Evolutionary conservation across 1,140 invertebrate species (phyloP).

Genomic region (Lepidurus apus): DNA sequence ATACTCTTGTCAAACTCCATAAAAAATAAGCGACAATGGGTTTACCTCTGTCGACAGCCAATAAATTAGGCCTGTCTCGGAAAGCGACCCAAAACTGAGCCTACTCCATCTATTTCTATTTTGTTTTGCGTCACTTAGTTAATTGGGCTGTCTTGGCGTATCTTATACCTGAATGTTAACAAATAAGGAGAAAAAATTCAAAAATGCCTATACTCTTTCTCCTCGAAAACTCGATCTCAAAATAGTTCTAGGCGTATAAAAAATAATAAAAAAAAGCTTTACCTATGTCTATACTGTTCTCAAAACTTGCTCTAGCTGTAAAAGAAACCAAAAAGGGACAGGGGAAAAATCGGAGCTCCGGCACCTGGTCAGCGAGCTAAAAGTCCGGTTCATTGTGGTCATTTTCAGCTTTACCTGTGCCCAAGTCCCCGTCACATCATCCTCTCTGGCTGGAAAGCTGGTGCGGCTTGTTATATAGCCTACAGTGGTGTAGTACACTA

Average conservation of each 20-base stretch:
- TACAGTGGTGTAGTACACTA: too few species aligned
- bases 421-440: background rate
- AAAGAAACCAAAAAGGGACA: background rate
- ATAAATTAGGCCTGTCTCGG: background rate
- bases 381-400: background rate
- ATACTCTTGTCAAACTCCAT: background rate
- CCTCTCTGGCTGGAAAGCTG: too few species aligned
- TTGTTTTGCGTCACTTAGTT: background rate
- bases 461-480: too few species aligned
- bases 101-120: background rate
- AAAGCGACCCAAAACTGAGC: background rate
- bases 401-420: background rate
- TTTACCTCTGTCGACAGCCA: background rate
- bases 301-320: too few species aligned
- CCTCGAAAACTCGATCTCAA: too few species aligned
- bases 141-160: background rate
- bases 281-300: background rate
- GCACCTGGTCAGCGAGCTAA: background rate
- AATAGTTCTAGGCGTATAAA: too few species aligned
- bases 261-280: background rate
- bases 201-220: background rate
- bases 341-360: background rate
- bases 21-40: background rate
- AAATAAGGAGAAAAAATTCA: background rate
- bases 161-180: background rate